Conservation (phyloP, 2,797 vertebrate species). For the Sebastolobus alascanus region DNA sequence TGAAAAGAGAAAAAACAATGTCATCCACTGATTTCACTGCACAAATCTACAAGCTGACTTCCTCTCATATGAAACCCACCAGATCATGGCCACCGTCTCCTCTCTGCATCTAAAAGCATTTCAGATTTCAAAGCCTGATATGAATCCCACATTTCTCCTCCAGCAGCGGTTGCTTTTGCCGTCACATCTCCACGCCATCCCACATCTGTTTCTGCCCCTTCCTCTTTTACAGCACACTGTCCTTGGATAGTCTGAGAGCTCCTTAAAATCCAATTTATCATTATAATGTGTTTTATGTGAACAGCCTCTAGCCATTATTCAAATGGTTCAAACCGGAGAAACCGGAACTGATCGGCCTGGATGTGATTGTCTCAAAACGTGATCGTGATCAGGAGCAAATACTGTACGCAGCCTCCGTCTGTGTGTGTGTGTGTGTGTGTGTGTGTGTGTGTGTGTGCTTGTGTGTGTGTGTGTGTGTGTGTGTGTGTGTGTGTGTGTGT, state of each 20-base stretch:
- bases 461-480: background rate
- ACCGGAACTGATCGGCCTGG: conserved; percentile 32
- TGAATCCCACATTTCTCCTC: conserved; percentile 31
- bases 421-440: conserved; percentile 28
- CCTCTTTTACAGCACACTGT: conserved; percentile 34
- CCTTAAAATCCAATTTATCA: conserved; percentile 66
- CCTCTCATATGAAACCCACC: conserved; percentile 6
- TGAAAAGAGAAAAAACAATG: background rate
- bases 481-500: no score
- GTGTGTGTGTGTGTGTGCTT: background rate
- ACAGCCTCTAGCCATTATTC: conserved; percentile 55
- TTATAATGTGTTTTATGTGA: conserved; percentile 47
- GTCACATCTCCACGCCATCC: conserved; percentile 17
- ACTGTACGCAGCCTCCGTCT: background rate
- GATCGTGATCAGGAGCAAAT: conserved; percentile 29
- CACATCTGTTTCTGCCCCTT: conserved; percentile 46
- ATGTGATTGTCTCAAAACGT: conserved; percentile 30
- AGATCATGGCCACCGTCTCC: background rate
- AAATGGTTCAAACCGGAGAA: conserved; percentile 40
- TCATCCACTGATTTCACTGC: conserved; percentile 11
- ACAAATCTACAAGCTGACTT: conserved; percentile 10
- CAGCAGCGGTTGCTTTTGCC: background rate
- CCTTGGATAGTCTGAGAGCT: conserved; percentile 55
- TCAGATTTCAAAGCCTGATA: conserved; percentile 50
- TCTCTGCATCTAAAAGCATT: conserved; percentile 25